Evolutionary conservation across 2,888 invertebrate genomes (phyloP).

Genomic region (Acanthosepion pharaonis): DNA sequence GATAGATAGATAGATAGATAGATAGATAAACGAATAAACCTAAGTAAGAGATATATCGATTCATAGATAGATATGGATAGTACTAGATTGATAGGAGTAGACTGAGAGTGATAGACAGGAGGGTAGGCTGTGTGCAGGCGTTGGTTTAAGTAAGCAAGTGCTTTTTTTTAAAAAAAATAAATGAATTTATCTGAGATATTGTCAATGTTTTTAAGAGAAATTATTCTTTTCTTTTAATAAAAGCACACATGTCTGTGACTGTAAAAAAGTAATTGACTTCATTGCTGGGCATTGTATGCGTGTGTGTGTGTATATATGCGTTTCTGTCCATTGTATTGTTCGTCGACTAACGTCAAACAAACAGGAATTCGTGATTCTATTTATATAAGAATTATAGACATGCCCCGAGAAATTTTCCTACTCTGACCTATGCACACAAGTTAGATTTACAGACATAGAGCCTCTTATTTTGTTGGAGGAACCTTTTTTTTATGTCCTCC

Average conservation of each 20-base stretch:
- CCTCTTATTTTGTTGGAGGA: not conserved
- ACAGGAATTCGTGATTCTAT: not conserved
- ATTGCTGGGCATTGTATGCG: not conserved
- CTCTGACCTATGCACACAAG: not conserved
- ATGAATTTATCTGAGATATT: not conserved
- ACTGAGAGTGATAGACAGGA: not conserved
- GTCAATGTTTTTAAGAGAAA: not conserved
- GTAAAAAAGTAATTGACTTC: not conserved
- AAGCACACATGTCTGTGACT: not conserved
- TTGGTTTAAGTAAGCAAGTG: not conserved
- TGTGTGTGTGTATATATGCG: not conserved
- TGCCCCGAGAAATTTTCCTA: not conserved
- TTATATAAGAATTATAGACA: slow-evolving; percentile 33
- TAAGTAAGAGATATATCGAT: no score
- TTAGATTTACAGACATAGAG: not conserved
- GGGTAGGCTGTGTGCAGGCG: not conserved
- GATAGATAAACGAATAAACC: not conserved
- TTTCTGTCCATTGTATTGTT: not conserved
- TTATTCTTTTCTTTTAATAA: not conserved
- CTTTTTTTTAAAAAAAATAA: not conserved
- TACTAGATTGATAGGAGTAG: not conserved
- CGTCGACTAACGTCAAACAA: not conserved
- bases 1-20: not conserved
- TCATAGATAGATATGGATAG: not conserved
- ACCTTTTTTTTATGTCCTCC: not conserved